phyloP scores from a whole-genome alignment of 2,888 invertebrate species.

The Rhingia campestris region DNA sequence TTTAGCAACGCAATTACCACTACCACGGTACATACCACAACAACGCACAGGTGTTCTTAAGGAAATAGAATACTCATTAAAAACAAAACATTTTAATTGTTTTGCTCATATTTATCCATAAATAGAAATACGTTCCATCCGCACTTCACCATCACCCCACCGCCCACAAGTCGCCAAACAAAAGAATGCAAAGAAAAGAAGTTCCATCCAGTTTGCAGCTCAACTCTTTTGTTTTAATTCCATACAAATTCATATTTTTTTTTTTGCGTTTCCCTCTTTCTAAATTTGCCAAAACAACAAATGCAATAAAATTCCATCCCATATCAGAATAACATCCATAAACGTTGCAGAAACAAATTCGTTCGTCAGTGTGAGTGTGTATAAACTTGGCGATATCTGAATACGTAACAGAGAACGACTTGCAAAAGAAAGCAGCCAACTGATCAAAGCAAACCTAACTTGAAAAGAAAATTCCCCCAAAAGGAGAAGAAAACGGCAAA shows the following conservation, averaged over 20 bases:
- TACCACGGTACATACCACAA: background rate
- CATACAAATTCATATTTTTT: conserved; percentile 10
- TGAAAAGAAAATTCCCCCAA: conserved; percentile 53
- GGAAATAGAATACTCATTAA: conserved; percentile 4
- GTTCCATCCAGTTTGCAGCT: conserved; percentile 46
- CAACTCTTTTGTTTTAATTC: conserved; percentile 64
- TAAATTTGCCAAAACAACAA: conserved; percentile 46
- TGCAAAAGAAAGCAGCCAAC: conserved; percentile 65
- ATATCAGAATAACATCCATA: conserved; percentile 63
- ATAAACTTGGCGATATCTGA: conserved; percentile 64
- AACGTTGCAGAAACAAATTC: background rate
- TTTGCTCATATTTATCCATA: background rate
- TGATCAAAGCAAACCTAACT: conserved; percentile 21
- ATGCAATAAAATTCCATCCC: conserved; percentile 68
- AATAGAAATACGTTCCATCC: background rate
- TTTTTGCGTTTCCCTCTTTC: conserved; percentile 1
- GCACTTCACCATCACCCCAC: background rate
- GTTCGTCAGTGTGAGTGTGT: conserved; percentile 12
- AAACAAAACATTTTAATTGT: background rate
- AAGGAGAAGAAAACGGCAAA: conserved; percentile 12
- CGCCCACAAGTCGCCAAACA: background rate
- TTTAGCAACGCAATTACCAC: background rate
- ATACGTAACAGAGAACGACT: conserved; percentile 65
- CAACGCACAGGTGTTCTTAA: background rate
- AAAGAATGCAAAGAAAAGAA: conserved; percentile 46